These are phyloP conservation scores for Tipula lateralis DNA, from an alignment of 2,888 invertebrate species.

Conservation along the genomic window DNA sequence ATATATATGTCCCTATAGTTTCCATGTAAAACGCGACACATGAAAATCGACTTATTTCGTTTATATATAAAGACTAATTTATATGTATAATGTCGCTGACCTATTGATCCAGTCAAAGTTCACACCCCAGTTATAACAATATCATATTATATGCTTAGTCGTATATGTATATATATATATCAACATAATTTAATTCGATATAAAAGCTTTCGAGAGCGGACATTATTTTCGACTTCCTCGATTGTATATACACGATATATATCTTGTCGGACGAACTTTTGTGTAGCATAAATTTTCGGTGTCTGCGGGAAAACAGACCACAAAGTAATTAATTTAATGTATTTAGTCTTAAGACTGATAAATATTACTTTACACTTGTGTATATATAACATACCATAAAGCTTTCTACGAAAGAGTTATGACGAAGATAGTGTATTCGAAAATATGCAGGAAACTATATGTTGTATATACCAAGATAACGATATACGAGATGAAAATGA, in stretches of 20 bases:
- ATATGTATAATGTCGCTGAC: background rate
- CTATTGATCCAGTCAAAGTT: constrained; percentile 5
- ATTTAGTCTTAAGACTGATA: background rate
- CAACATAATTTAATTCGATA: background rate
- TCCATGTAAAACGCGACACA: background rate
- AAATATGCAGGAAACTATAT: background rate
- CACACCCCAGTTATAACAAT: background rate
- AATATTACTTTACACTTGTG: background rate
- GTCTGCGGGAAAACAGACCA: background rate
- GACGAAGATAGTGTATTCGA: background rate
- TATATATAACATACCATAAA: background rate
- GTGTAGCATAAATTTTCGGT: background rate
- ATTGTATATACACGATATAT: background rate
- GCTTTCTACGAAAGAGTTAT: background rate
- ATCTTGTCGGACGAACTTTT: background rate
- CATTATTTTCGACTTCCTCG: background rate
- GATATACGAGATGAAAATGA: background rate
- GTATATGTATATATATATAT: background rate
- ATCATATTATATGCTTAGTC: background rate
- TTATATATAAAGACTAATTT: too few relatives aligned
- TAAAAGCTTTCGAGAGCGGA: background rate
- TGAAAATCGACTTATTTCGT: background rate
- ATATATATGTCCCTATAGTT: background rate
- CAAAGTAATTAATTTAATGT: background rate
- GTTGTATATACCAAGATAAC: too few relatives aligned